Evolutionary conservation across 2,888 invertebrate genomes (phyloP).

Genomic region (Rhodophaea formosa): DNA sequence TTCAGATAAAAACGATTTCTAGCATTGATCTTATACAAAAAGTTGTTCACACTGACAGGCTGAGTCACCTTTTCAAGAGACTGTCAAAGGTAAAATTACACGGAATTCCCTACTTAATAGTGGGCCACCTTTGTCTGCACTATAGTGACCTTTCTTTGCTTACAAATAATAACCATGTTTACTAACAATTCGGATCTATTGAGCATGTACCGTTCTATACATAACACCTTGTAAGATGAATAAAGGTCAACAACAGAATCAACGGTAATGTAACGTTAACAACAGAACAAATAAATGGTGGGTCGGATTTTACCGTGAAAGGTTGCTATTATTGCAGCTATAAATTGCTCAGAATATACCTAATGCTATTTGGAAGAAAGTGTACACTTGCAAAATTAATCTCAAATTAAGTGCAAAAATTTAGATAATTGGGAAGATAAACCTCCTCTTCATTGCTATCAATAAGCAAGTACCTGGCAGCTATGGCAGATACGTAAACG

Average conservation of each 20-base stretch:
- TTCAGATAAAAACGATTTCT: too few relatives aligned
- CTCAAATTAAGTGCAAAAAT: too few relatives aligned
- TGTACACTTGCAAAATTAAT: background rate
- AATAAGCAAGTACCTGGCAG: too few relatives aligned
- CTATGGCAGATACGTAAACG: too few relatives aligned
- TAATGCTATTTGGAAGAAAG: background rate
- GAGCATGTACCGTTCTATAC: conserved; percentile 1
- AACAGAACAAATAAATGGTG: background rate
- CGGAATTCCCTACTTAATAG: too few relatives aligned
- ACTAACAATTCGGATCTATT: background rate
- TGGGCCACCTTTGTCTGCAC: too few relatives aligned
- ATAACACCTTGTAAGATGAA: conserved; percentile 9
- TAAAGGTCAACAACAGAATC: conserved; percentile 11
- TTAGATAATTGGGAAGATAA: too few relatives aligned
- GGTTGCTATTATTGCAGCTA: background rate
- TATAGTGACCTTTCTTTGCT: background rate
- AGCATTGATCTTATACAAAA: too few relatives aligned
- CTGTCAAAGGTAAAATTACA: too few relatives aligned
- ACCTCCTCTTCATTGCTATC: too few relatives aligned
- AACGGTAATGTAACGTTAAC: conserved; percentile 12
- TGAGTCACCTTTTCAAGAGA: too few relatives aligned
- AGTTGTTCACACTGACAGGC: too few relatives aligned
- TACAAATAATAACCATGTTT: background rate
- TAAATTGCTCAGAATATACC: background rate
- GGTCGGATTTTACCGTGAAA: background rate